A percentile compares a stretch with the other conserved stretches of the same genome.
Conservation (phyloP, 2,797 vertebrate genomes). For the Micropoecilia bifurca region DNA sequence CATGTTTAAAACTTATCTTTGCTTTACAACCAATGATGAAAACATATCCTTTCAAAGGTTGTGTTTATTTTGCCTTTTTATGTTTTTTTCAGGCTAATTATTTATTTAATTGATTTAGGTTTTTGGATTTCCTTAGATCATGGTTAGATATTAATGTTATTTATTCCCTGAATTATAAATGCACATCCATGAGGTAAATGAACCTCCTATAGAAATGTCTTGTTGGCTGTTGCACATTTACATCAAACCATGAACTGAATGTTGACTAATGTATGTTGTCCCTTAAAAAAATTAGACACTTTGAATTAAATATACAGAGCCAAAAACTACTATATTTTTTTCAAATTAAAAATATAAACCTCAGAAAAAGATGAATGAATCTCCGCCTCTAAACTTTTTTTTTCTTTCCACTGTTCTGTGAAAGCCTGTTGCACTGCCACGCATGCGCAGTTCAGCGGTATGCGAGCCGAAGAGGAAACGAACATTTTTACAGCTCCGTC, state of each 20-base stretch:
- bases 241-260: neutral
- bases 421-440: conserved; percentile 51
- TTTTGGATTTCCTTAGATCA: neutral
- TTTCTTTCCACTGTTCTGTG: conserved; percentile 13
- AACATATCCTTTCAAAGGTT: neutral
- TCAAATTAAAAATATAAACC: neutral
- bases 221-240: neutral
- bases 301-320: neutral
- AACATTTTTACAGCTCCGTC: conserved; percentile 38
- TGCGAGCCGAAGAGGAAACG: conserved; percentile 69
- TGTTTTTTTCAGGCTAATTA: neutral
- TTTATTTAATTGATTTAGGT: neutral
- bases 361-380: neutral
- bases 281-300: neutral
- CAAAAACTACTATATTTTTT: neutral
- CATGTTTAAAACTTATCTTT: neutral
- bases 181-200: neutral
- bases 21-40: neutral
- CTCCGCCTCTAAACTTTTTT: neutral
- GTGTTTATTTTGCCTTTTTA: neutral
- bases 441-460: conserved; percentile 67
- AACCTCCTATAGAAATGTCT: neutral
- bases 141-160: neutral
- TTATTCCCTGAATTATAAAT: neutral
- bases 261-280: neutral